Percentiles rank a stretch among this genome's conserved stretches.
phyloP scores from a whole-genome alignment of 2,113 vertebrate species.

The Machaerirhynchus nigripectus region DNA sequence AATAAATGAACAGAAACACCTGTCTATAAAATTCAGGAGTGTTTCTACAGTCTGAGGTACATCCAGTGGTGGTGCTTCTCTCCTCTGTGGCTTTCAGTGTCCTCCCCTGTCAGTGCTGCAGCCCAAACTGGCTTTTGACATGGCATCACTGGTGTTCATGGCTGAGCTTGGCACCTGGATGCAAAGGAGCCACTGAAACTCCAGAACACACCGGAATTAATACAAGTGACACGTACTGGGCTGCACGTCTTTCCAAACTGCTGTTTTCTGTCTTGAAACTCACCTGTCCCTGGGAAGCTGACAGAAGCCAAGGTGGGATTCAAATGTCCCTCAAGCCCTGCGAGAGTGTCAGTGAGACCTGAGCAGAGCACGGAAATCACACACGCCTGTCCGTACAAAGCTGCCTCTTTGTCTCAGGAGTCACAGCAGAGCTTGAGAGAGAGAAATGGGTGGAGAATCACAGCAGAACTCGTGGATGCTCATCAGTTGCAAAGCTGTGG shows the following conservation, averaged over 20 bases:
- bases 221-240: neutral
- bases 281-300: neutral
- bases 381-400: neutral
- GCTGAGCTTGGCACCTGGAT: neutral
- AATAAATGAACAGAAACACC: neutral
- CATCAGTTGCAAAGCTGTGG: neutral
- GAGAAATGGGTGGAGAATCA: neutral
- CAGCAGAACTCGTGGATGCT: neutral
- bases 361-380: neutral
- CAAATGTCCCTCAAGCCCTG: neutral
- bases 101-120: neutral
- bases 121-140: neutral
- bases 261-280: neutral
- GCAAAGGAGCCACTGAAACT: neutral
- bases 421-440: too few species aligned
- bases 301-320: neutral
- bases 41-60: neutral
- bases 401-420: neutral
- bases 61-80: neutral
- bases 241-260: neutral
- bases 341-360: accelerated
- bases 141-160: neutral
- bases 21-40: neutral
- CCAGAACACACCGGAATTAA: neutral
- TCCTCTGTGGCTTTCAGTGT: neutral